These are phyloP conservation scores for Pristiophorus japonicus DNA, from an alignment of 2,113 vertebrate genomes.

Conservation along the genomic window DNA sequence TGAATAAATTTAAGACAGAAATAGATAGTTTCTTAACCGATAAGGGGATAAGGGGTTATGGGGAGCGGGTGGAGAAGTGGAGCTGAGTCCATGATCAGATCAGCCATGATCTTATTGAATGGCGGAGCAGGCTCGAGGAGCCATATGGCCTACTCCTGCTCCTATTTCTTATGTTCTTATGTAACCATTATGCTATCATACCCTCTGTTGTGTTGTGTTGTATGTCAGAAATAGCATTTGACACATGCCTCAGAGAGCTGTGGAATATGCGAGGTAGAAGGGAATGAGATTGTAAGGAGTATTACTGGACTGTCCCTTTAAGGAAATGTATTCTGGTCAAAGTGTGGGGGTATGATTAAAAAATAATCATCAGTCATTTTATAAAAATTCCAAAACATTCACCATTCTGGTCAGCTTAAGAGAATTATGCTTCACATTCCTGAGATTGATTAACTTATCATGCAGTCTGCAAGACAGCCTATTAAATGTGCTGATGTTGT, in stretches of 20 bases:
- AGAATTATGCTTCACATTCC: not conserved
- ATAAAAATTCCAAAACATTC: not conserved
- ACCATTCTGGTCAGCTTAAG: not conserved
- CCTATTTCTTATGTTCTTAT: too few relatives aligned
- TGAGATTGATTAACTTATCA: not conserved
- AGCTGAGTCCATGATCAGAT: too few relatives aligned
- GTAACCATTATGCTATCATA: too few relatives aligned
- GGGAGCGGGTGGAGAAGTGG: too few relatives aligned
- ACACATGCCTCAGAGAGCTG: too few relatives aligned
- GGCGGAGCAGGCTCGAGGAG: too few relatives aligned
- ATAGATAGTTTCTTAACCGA: too few relatives aligned
- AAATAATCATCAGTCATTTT: not conserved
- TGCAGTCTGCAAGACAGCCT: not conserved
- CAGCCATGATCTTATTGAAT: too few relatives aligned
- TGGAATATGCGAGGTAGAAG: not conserved
- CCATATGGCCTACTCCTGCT: too few relatives aligned
- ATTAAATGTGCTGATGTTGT: not conserved
- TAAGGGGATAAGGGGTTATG: too few relatives aligned
- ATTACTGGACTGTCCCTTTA: not conserved
- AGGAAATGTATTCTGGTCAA: not conserved
- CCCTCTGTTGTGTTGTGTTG: too few relatives aligned
- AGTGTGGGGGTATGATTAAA: not conserved
- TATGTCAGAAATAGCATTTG: not conserved
- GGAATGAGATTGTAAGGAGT: not conserved
- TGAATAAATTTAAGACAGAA: too few relatives aligned